These are phyloP conservation scores for Oscheius sp. DNA, from an alignment of 1,140 invertebrate genomes.

Conservation along the genomic window DNA sequence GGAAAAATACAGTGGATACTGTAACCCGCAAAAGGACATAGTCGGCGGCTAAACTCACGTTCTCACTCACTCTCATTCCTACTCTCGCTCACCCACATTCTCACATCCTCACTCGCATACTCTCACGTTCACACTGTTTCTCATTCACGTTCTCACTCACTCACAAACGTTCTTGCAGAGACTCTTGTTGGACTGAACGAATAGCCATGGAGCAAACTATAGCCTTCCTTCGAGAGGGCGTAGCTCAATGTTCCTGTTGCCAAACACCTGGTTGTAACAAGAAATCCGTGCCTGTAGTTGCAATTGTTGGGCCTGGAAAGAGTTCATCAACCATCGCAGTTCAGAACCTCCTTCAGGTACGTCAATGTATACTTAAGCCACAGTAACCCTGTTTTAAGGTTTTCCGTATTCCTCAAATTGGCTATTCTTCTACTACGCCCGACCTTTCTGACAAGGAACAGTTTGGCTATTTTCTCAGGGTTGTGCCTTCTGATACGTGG, in stretches of 20 bases:
- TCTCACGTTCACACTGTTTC: too few species aligned
- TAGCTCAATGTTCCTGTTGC: slow-evolving; percentile 59
- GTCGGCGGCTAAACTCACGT: too few species aligned
- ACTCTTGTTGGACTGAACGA: slow-evolving; percentile 77
- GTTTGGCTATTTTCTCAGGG: slow-evolving; percentile 76
- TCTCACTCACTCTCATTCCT: too few species aligned
- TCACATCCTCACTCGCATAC: too few species aligned
- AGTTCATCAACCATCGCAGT: slow-evolving; percentile 65
- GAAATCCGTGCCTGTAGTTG: slow-evolving; percentile 42
- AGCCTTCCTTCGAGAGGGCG: slow-evolving; percentile 51
- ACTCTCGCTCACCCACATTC: too few species aligned
- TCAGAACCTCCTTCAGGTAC: slow-evolving; percentile 76
- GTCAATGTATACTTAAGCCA: neutral
- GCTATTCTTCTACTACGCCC: slow-evolving; percentile 76
- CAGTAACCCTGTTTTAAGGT: slow-evolving; percentile 35
- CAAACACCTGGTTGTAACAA: slow-evolving; percentile 60
- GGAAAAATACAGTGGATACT: too few species aligned
- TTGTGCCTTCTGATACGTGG: slow-evolving; percentile 78
- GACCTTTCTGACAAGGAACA: slow-evolving; percentile 76
- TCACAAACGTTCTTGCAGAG: too few species aligned
- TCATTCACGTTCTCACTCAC: too few species aligned
- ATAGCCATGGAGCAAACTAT: slow-evolving; percentile 72
- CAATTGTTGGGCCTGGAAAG: slow-evolving; percentile 58
- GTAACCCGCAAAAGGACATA: too few species aligned
- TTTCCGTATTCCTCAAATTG: slow-evolving; percentile 67